Percentiles rank a stretch among this genome's conserved stretches.
Evolutionary conservation across 2,797 vertebrate genomes (phyloP).

Genomic region (Gymnopithys bicolor): DNA sequence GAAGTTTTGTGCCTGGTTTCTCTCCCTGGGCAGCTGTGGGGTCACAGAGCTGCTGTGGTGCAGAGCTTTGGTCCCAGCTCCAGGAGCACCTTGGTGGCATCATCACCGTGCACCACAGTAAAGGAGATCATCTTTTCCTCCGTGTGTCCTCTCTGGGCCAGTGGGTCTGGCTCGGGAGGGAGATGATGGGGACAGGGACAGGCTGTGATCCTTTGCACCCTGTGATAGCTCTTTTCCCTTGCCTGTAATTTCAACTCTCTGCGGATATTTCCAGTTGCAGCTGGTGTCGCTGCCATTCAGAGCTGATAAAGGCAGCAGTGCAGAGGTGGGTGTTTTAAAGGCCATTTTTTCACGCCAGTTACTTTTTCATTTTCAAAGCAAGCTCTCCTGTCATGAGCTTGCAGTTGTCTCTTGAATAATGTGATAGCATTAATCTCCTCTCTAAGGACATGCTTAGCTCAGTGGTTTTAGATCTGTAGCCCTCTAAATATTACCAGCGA

Average conservation of each 20-base stretch:
- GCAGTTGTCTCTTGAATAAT: constrained; percentile 22
- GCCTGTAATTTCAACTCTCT: background rate
- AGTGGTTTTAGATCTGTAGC: constrained; percentile 35
- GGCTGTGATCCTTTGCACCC: background rate
- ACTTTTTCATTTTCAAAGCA: constrained; percentile 22
- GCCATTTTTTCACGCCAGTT: background rate
- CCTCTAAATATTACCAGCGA: constrained; percentile 16
- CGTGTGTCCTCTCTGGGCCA: background rate
- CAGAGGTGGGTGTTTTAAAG: constrained; percentile 2
- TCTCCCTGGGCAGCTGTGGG: background rate
- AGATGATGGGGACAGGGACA: background rate
- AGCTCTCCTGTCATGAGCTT: background rate
- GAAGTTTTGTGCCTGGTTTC: background rate
- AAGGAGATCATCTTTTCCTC: background rate
- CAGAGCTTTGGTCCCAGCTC: background rate
- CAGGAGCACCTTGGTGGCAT: background rate
- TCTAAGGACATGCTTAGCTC: background rate
- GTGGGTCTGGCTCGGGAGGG: background rate
- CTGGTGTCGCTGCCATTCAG: background rate
- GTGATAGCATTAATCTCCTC: constrained; percentile 26
- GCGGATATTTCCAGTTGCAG: background rate
- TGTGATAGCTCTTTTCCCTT: background rate
- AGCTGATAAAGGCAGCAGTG: background rate
- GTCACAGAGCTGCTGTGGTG: rapidly evolving
- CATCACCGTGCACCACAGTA: rapidly evolving